Evolutionary conservation across 1,140 invertebrate genomes (phyloP).

Genomic region (Thaumatotibia leucotreta): DNA sequence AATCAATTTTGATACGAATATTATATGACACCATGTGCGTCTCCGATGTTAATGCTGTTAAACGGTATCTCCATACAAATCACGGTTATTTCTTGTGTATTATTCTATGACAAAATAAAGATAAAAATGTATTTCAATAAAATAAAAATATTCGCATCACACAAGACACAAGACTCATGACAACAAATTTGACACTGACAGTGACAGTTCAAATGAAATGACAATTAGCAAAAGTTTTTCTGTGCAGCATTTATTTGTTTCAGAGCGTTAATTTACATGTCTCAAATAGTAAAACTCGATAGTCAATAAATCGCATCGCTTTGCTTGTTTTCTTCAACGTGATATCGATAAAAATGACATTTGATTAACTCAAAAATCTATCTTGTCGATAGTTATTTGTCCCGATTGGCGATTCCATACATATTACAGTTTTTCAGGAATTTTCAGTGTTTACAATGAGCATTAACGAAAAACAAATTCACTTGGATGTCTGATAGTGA

Average conservation of each 20-base stretch:
- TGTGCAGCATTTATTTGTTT: not conserved
- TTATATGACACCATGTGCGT: not conserved
- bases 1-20: not conserved
- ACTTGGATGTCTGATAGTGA: not conserved
- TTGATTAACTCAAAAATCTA: constrained; percentile 7
- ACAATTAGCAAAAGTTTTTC: no score
- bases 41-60: not conserved
- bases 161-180: not conserved
- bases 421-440: not conserved
- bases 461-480: not conserved
- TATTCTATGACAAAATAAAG: not conserved
- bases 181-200: not conserved
- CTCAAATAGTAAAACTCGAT: not conserved
- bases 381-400: constrained; percentile 6
- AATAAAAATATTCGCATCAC: not conserved
- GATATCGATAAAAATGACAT: constrained; percentile 3
- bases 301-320: not conserved
- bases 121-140: not conserved
- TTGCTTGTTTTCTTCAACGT: not conserved
- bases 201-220: not conserved
- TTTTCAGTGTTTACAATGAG: constrained; percentile 11
- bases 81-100: no score
- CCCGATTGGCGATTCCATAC: not conserved
- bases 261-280: not conserved
- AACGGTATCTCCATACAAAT: not conserved